These are phyloP conservation scores for Lissocephala sabroskyi DNA, from an alignment of 2,888 invertebrate species.

Conservation along the genomic window DNA sequence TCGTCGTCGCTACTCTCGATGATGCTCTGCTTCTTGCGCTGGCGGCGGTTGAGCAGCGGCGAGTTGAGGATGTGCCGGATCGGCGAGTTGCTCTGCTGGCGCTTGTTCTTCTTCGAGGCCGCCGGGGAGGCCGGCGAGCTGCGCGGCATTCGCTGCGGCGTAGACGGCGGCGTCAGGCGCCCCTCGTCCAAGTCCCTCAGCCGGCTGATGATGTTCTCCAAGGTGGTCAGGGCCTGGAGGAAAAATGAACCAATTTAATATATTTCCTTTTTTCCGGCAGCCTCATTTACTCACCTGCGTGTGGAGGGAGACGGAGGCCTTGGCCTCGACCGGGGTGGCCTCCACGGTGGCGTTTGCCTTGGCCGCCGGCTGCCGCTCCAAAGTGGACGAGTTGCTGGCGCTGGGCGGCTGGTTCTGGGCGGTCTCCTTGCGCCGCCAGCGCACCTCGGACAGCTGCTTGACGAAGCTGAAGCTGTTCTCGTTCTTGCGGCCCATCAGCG, in stretches of 20 bases:
- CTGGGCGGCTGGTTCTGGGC: constrained; percentile 33
- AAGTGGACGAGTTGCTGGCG: constrained; percentile 32
- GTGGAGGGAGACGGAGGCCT: constrained; percentile 71
- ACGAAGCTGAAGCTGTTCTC: constrained; percentile 71
- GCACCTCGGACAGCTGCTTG: constrained; percentile 70
- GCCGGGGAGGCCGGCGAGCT: constrained; percentile 85
- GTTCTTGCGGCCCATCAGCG: constrained; percentile 66
- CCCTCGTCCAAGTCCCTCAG: constrained; percentile 75
- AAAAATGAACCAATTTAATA: background rate
- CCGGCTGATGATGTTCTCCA: constrained; percentile 76
- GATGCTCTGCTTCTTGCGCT: constrained; percentile 82
- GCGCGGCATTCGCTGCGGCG: constrained; percentile 78
- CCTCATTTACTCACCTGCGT: constrained; percentile 69
- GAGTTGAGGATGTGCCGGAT: constrained; percentile 88
- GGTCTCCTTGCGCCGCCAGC: constrained; percentile 69
- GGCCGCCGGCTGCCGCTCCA: constrained; percentile 38
- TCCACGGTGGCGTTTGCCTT: constrained; percentile 48
- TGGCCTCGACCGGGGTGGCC: constrained; percentile 70
- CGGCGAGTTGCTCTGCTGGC: constrained; percentile 86
- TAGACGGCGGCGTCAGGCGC: constrained; percentile 73
- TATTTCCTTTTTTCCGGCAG: too few species aligned
- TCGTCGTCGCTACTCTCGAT: constrained; percentile 89
- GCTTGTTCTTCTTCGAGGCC: constrained; percentile 80
- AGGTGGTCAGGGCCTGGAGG: constrained; percentile 74
- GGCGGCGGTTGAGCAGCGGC: constrained; percentile 83